These are phyloP conservation scores for Genyomyrus donnyi DNA, from an alignment of 2,113 vertebrate genomes.

Conservation along the genomic window DNA sequence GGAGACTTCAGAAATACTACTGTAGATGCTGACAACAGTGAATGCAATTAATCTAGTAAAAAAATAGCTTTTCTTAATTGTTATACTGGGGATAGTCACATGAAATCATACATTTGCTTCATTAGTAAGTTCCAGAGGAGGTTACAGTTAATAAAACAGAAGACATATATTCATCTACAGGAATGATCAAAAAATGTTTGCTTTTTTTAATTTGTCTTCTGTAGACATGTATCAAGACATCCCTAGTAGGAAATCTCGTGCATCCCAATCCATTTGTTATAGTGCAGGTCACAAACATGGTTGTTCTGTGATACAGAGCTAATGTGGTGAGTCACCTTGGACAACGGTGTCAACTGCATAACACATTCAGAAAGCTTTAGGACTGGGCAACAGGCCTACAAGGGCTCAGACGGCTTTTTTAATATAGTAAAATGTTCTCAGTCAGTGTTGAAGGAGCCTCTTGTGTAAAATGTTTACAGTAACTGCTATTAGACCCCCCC, in stretches of 20 bases:
- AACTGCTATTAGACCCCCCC: not conserved
- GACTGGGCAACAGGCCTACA: not conserved
- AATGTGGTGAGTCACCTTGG: not conserved
- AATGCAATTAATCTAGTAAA: not conserved
- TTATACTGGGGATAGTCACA: not conserved
- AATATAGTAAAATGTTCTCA: conserved; percentile 18
- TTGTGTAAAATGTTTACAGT: conserved; percentile 30
- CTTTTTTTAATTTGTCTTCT: not conserved
- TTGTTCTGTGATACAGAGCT: not conserved
- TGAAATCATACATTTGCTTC: not conserved
- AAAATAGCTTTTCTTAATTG: not conserved
- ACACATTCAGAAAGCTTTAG: not conserved
- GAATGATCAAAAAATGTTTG: too few relatives aligned
- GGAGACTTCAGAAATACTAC: not conserved
- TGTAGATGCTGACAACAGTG: not conserved
- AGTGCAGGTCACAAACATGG: not conserved
- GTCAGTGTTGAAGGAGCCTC: not conserved
- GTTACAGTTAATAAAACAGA: not conserved
- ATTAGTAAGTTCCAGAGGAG: not conserved
- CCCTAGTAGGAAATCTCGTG: not conserved
- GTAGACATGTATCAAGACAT: not conserved
- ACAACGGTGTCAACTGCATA: not conserved
- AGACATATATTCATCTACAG: not conserved
- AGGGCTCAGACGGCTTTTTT: conserved; percentile 9
- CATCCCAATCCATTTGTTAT: not conserved